These are phyloP conservation scores for Lochmaea crataegi DNA, from an alignment of 2,888 invertebrate species.

Conservation along the genomic window DNA sequence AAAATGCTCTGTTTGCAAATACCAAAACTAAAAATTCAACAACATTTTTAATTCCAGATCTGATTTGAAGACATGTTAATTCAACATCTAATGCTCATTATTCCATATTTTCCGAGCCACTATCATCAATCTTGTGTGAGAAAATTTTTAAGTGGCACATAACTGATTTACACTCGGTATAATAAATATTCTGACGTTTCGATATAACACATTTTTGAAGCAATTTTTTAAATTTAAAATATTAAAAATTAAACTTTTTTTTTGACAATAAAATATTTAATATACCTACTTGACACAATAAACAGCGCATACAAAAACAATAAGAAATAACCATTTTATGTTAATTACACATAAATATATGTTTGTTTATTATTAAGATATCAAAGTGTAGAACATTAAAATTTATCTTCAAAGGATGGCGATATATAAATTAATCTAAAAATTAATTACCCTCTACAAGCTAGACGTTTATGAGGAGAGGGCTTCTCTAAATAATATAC, in stretches of 20 bases:
- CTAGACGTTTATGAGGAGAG: constrained; percentile 17
- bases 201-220: too few relatives aligned
- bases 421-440: constrained; percentile 22
- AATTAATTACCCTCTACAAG: constrained; percentile 23
- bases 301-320: not conserved
- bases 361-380: constrained; percentile 22
- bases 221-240: not conserved
- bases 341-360: constrained; percentile 11
- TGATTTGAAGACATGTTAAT: too few relatives aligned
- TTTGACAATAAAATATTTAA: not conserved
- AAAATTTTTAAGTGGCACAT: too few relatives aligned
- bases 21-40: too few relatives aligned
- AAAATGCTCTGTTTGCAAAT: too few relatives aligned
- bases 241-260: not conserved
- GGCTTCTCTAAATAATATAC: constrained; percentile 17
- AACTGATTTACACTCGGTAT: too few relatives aligned
- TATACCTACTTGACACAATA: not conserved
- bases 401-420: constrained; percentile 23
- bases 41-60: too few relatives aligned
- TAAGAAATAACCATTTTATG: constrained; percentile 14
- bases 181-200: too few relatives aligned
- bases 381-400: constrained; percentile 25
- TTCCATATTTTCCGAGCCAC: too few relatives aligned
- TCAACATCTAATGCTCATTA: too few relatives aligned
- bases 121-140: too few relatives aligned